phyloP scores from a whole-genome alignment of 2,113 vertebrate species.

The Toxotes jaculatrix region DNA sequence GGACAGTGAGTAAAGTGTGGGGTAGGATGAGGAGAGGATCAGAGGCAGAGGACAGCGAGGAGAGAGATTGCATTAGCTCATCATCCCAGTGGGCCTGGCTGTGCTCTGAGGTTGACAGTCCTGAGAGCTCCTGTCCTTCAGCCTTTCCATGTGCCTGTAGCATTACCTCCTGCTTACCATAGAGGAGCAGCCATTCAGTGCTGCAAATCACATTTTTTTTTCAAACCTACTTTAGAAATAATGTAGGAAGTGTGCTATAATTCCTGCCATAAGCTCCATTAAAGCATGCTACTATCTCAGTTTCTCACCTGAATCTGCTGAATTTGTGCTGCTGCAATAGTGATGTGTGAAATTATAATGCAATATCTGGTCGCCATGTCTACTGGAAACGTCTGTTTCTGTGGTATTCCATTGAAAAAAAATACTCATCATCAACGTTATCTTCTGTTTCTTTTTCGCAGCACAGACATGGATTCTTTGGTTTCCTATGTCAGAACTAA shows the following conservation, averaged over 20 bases:
- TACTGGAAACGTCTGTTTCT: not conserved
- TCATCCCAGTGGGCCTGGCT: conserved; percentile 65
- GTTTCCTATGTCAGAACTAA: not conserved
- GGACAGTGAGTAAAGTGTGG: conserved; percentile 46
- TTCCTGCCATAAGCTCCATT: not conserved
- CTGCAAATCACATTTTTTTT: conserved; percentile 42
- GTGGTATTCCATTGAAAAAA: not conserved
- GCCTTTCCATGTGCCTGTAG: conserved; percentile 51
- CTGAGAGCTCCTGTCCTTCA: conserved; percentile 74
- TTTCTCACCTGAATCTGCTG: conserved; percentile 30
- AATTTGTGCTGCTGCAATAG: not conserved
- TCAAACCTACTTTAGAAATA: conserved; percentile 18
- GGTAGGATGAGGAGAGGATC: conserved; percentile 64
- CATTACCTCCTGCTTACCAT: conserved; percentile 71
- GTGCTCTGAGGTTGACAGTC: conserved; percentile 72
- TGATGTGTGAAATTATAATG: not conserved
- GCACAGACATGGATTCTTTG: not conserved
- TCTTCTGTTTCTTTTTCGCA: not conserved
- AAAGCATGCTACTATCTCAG: conserved; percentile 20
- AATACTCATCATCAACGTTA: not conserved
- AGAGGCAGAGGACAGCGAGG: conserved; percentile 63
- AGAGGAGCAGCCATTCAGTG: conserved; percentile 38
- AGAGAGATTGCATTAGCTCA: conserved; percentile 71
- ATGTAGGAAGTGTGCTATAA: conserved; percentile 18
- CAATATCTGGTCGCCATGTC: not conserved